Evolutionary conservation across 2,888 invertebrate genomes (phyloP), one percentile per base, ranked within the genome.

Genomic region (Orthosia gothica): DNA sequence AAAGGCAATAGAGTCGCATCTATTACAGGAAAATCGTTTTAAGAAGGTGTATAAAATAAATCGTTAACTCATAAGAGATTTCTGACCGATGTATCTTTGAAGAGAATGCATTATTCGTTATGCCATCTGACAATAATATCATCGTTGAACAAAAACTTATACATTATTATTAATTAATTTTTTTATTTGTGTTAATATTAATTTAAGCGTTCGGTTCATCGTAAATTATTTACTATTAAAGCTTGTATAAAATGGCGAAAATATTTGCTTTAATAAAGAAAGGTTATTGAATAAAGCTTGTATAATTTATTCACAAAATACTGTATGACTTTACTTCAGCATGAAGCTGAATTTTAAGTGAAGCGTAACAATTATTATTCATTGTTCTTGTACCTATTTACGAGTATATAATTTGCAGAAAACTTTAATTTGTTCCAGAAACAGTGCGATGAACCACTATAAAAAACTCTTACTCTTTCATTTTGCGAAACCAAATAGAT

Each of bases 191-290:
- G 5, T 32, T 7, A 52, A n/a, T 20, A 20, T 52, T n/a, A n/a
- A 52, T 52, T n/a, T 23, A 13, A 55, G 20, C 55, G 7, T 61
- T 54, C 32, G 15, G 20, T 66, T 20, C 59, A 47, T 59, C n/a
- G 65, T 66, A 47, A 12, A 72, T 61, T 61, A 52, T 55, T 59
- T 49, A 59, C 12, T 5, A 54, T 32, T 2, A n/a, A 49, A 63
- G 20, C 32, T 55, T 64, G 47, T 7, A n/a, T 50, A 11, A 62
- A 66, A 62, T 23, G 7, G 47, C 15, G 32, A 55, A 72, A 74
- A 62, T 62, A 20, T n/a, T 54, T 64, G 32, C 40, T 9, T 64
- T 64, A 47, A n/a, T 54, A 20, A 54, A 61, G 50, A 32, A 20
- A n/a, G 67, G 50, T 62, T 18, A 47, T 62, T 67, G 0, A 20